Conservation (phyloP, 2,113 vertebrate species). For the Sciurus niger region DNA sequence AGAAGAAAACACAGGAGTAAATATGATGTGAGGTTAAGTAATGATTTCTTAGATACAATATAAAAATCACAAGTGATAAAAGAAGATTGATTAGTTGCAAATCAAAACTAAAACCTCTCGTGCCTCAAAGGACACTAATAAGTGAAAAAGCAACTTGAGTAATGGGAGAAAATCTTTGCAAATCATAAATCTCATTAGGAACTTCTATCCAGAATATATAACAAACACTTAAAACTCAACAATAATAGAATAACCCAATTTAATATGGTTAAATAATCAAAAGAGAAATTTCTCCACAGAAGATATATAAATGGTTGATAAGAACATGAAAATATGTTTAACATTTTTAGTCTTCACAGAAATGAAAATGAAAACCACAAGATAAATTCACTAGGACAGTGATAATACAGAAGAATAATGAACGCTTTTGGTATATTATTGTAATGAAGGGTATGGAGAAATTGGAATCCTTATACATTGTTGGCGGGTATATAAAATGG, state of each 20-base stretch:
- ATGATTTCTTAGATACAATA: slow-evolving; percentile 1
- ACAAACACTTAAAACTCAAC: neutral
- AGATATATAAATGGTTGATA: neutral
- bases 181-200: neutral
- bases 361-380: neutral
- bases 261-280: neutral
- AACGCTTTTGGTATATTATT: neutral
- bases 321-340: neutral
- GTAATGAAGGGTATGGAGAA: neutral
- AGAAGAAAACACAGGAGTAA: neutral
- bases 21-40: neutral
- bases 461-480: neutral
- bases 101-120: neutral
- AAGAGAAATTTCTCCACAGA: neutral
- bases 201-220: neutral
- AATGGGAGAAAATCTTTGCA: neutral
- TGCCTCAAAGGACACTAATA: neutral
- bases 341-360: neutral
- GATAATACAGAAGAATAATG: neutral
- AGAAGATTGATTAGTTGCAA: neutral
- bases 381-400: neutral
- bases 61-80: neutral
- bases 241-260: neutral
- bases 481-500: neutral
- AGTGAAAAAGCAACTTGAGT: neutral